Evolutionary conservation across 2,888 invertebrate species (phyloP), one percentile per base, ranked within the genome.

Genomic region (Cosmopolites sordidus): DNA sequence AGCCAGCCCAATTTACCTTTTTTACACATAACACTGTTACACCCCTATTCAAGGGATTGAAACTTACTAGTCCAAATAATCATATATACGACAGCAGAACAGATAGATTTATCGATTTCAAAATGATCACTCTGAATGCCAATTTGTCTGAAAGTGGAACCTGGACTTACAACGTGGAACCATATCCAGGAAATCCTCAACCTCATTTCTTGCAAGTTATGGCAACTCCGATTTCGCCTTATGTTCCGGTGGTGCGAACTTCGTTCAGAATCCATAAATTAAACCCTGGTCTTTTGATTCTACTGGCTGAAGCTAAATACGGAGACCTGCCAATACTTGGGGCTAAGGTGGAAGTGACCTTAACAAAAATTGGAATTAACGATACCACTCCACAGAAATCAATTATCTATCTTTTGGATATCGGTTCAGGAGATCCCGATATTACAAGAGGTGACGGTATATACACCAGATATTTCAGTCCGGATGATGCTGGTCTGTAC

Each of bases 381-480:
- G 71, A 71, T 8, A 69, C 73, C 2, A 62, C 65, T 5, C 61
- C 69, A 1, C 70, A 74, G 41, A 68, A 67, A 16, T 67, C 69
- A 57, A 75, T 68, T 46, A 72, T 80, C 43, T 76, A 78, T 55
- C 69, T 83, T 1, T 66, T 79, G 43, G 83, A 83, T 67, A 79
- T 78, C 40, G 83, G 83, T 8, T 76, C 78, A 60, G 82, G 82
- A 56, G 83, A 83, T 71, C 82, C 83, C 0, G 85, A 85, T 67
- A 75, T 83, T 17, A 79, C 78, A 16, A 77, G 76, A 66, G 79
- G 80, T 1, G 85, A 85, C 68, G 84, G 85, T 1, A 75, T 84
- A 9, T 85, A 85, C 64, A 79, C 83, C 1, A 75, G 82, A 40
- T 83, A 82, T 65, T 79, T 81, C 60, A 77, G 74, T 56, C 76